Evolutionary conservation across 53 echinoderm and acorn worm species (phyloP), one percentile per base, ranked within the genome.

Genomic region (Temnopleurus reevesii): DNA sequence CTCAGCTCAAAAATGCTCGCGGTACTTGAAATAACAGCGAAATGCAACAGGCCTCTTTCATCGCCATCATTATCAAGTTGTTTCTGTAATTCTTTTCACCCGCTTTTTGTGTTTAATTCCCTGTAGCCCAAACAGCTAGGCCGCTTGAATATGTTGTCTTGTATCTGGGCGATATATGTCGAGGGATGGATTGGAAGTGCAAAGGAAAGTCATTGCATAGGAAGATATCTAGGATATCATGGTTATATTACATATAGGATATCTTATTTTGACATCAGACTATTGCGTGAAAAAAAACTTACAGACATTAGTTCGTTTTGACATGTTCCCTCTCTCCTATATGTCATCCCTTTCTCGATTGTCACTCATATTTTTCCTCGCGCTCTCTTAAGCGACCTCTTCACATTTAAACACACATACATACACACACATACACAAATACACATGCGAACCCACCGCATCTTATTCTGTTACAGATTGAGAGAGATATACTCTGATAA

Each of bases 51-150:
- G 71, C 71, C 41, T 41, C 21, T 71, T 83, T 83, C 83, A 83
- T 19, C 83, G 38, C 83, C 36, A 49, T 83, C 83, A 79, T 83
- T 51, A 55, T 36, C 31, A 83, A 83, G 83, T 54, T 83, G 83
- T 83, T 83, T 83, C 83, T 21, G 83, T 83, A 35, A 83, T 83
- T 53, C 55, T 83, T 55, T 83, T 55, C 83, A 35, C 27, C 41
- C 71, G 41, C 36, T 21, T 21, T 71, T 71, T 27, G 41, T n/a
- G 36, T 71, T 58, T 71, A 38, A 71, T 71, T 71, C 43, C 43
- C 71, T 71, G 71, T 41, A 71, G 71, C 71, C 19, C 36, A 71
- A 41, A 71, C 71, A 71, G 71, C 71, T 8, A 36, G 71, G 41
- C 71, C 21, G 71, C 41, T 36, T 71, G 38, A 63, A 12, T 23